Percentiles rank a stretch among this genome's conserved stretches.
Evolutionary conservation across 2,113 vertebrate genomes (phyloP).

Genomic region (Pardalotus punctatus): DNA sequence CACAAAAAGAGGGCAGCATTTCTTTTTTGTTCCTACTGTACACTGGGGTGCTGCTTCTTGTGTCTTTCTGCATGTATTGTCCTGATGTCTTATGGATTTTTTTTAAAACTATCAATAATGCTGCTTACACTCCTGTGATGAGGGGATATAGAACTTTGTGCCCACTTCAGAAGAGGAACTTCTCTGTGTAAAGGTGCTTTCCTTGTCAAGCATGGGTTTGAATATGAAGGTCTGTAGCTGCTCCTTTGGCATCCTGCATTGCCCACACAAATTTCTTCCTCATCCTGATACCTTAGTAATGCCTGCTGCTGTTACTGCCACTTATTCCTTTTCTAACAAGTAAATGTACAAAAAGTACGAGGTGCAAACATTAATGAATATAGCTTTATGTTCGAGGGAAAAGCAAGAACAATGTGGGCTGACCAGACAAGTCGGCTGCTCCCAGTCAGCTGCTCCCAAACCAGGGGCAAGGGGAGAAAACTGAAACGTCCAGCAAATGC

Average conservation of each 20-base stretch:
- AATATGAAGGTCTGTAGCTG: background rate
- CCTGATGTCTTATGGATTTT: background rate
- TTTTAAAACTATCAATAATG: background rate
- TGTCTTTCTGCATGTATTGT: background rate
- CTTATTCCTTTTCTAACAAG: background rate
- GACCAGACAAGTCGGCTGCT: background rate
- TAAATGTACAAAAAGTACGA: background rate
- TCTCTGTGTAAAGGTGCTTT: background rate
- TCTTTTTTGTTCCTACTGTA: background rate
- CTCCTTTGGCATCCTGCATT: background rate
- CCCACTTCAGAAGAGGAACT: background rate
- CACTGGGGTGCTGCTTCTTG: background rate
- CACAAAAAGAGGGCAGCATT: background rate
- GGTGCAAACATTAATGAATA: background rate
- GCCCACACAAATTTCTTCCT: background rate
- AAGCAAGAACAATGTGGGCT: constrained; percentile 16
- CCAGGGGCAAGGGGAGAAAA: background rate
- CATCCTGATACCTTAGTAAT: background rate
- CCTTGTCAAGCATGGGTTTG: background rate
- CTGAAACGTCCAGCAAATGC: constrained; percentile 9
- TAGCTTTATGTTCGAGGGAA: background rate
- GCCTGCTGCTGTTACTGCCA: background rate
- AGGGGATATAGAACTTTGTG: background rate
- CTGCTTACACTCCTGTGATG: background rate
- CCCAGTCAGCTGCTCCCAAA: constrained; percentile 6